Evolutionary conservation across 2,888 invertebrate species (phyloP), one percentile per base, ranked within the genome.

Genomic region (Macrostomum cliftonense): DNA sequence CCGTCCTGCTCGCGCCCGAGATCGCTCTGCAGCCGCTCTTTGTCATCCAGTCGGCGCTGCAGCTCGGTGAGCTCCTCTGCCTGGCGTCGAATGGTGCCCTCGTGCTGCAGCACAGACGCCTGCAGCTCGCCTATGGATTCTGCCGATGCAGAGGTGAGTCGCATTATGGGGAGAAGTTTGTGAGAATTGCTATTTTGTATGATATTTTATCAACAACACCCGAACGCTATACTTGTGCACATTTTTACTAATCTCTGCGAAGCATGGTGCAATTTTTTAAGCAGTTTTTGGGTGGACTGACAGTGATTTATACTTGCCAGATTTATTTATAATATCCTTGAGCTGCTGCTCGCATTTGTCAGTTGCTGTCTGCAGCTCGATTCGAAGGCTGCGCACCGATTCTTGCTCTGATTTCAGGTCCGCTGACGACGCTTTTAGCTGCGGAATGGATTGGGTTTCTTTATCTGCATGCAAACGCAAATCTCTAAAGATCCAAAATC

Each of bases 241-340:
- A n/a, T n/a, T n/a, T n/a, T n/a, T n/a, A n/a, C n/a, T n/a, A n/a
- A n/a, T n/a, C n/a, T n/a, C n/a, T n/a, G n/a, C n/a, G n/a, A n/a
- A n/a, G n/a, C n/a, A n/a, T n/a, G n/a, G n/a, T n/a, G n/a, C n/a
- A n/a, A n/a, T n/a, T n/a, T n/a, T n/a, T n/a, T n/a, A n/a, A n/a
- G n/a, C n/a, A n/a, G n/a, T n/a, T n/a, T n/a, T n/a, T n/a, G n/a
- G n/a, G n/a, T n/a, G n/a, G n/a, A n/a, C n/a, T n/a, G n/a, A 28
- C 4, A 28, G 9, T 7, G 28, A 7, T 9, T 7, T 7, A 28
- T 4, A 28, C 58, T 56, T 56, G 66, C 68, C 57, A 46, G 66
- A 65, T 55, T 65, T 65, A 37, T 59, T 57, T 17, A 61, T 51
- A 39, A 68, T 54, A 37, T 68, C 64, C 37, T 58, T 57, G 2